Base-by-base conservation (phyloP, 2,888 invertebrate genomes). In the Agrochola circellaris region DNA sequence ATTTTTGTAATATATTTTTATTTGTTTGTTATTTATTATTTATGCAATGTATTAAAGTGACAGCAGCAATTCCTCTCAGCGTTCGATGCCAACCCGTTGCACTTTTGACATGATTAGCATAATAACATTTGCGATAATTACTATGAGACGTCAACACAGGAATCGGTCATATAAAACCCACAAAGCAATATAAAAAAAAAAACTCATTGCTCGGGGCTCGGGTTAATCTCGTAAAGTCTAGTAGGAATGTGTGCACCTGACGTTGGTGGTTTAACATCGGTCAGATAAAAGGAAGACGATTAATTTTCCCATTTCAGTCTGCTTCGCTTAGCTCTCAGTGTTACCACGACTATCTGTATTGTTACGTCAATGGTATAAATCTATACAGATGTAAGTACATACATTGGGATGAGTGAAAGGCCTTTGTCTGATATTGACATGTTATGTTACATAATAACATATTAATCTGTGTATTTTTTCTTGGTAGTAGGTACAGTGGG, bases 251-350 rank as follows among this genome's bases (percentile, higher is more conserved):
- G n/a, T 82, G 76, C 60, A 82, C 1, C 34, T 65, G 60, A 61
- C 51, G 64, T 54, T 30, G 3, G 51, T 69, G 58, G 82, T 65
- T 81, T 79, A 74, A 75, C 54, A 70, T 67, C 23, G 34, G 48
- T 26, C 60, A 23, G 23, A 70, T 51, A 58, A 66, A 70, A 58
- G 11, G 15, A 51, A 51, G 38, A 58, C 66, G 66, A 77, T 83
- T 77, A 77, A 56, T 67, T 83, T 83, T 83, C 51, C 38, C 56
- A 83, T 81, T 77, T 61, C 66, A 61, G 66, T 34, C 23, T 51
- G 56, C n/a, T 30, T 56, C 58, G 77, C 30, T 56, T 42, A 48
- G 68, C 48, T 66, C 11, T 66, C 42, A 20, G 61, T 66, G 54
- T 42, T 67, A 82, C 77, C 61, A 62, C 61, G 34, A 45, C 62